Conservation (phyloP, 2,113 vertebrate genomes). For the Scomber scombrus region DNA sequence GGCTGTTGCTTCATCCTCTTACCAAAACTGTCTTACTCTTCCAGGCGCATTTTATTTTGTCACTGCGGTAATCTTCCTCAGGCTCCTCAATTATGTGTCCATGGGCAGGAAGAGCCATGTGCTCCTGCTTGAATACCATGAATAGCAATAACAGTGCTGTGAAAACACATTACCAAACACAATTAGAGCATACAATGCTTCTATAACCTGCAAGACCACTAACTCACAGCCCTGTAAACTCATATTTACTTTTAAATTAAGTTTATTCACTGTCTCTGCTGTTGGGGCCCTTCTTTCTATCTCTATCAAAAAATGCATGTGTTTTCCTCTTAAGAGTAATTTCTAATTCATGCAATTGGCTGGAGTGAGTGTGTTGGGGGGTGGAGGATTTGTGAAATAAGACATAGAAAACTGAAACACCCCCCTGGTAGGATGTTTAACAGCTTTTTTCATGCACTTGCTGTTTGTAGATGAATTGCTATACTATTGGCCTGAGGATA, state of each 20-base stretch:
- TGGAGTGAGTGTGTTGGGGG: slow-evolving; percentile 39
- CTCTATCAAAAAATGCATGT: slow-evolving; percentile 60
- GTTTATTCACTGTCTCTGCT: slow-evolving; percentile 63
- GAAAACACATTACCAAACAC: slow-evolving; percentile 83
- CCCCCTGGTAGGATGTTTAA: slow-evolving; percentile 68
- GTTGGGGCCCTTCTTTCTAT: slow-evolving; percentile 17
- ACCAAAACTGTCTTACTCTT: slow-evolving; percentile 42
- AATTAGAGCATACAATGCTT: slow-evolving; percentile 79
- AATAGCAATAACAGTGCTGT: slow-evolving; percentile 81
- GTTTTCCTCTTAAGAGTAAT: slow-evolving; percentile 67
- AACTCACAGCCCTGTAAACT: slow-evolving; percentile 69
- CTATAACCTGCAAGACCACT: slow-evolving; percentile 69
- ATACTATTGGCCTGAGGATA: slow-evolving; percentile 73
- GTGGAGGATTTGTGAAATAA: slow-evolving; percentile 65
- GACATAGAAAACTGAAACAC: slow-evolving; percentile 56
- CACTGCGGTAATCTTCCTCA: slow-evolving; percentile 64
- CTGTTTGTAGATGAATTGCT: slow-evolving; percentile 73
- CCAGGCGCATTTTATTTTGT: slow-evolving; percentile 46
- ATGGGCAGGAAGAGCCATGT: slow-evolving; percentile 78
- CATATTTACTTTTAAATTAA: slow-evolving; percentile 79
- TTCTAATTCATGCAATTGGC: slow-evolving; percentile 76
- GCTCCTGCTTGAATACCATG: slow-evolving; percentile 80
- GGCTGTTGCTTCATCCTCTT: slow-evolving; percentile 49
- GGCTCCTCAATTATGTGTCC: slow-evolving; percentile 79
- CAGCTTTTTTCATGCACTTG: slow-evolving; percentile 57